Evolutionary conservation across 2,113 vertebrate species (phyloP), one percentile per base, ranked within the genome.

Genomic region (Sander vitreus): DNA sequence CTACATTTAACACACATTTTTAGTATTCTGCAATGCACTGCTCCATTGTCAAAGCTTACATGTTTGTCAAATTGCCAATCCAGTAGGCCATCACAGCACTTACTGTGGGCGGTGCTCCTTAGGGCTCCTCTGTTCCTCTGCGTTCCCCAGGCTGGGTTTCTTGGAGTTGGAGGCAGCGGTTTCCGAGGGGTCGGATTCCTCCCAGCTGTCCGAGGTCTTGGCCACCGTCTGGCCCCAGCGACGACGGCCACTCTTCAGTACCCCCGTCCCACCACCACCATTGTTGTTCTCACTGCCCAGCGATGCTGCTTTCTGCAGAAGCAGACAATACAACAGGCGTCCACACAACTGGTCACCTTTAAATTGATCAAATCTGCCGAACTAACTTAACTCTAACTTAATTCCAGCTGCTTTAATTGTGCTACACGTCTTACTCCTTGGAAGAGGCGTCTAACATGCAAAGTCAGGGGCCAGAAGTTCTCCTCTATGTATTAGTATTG

Each of bases 151-250:
- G 75, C 95, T 98, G 71, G 96, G 96, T 83, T 97, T 98, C 93
- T 97, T 99, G 60, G 97, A 98, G 91, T 95, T 95, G 0, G 96
- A 97, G 36, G 91, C 96, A 25, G 96, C 94, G 0, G 95, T 93
- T 72, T 98, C 97, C 3, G 86, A 78, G 8, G 94, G 95, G 72
- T 97, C 97, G 8, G 94, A 92, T 64, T 97, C 96, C 60, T 97
- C 97, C 96, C 96, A 97, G 86, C 96, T 96, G 43, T 98, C 97
- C 55, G 88, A 89, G 50, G 94, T 90, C 89, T 95, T 98, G 84
- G 96, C 80, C 51, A 93, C 85, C 1, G 95, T 95, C 92, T 97
- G 97, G 64, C 97, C 98, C 98, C 98, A 99, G 5, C 97, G 96
- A 78, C 98, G 95, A 53, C 98, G 94, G 63, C 95, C 94, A 21